phyloP scores from a whole-genome alignment of 2,888 invertebrate species.

The Erebia palarica region DNA sequence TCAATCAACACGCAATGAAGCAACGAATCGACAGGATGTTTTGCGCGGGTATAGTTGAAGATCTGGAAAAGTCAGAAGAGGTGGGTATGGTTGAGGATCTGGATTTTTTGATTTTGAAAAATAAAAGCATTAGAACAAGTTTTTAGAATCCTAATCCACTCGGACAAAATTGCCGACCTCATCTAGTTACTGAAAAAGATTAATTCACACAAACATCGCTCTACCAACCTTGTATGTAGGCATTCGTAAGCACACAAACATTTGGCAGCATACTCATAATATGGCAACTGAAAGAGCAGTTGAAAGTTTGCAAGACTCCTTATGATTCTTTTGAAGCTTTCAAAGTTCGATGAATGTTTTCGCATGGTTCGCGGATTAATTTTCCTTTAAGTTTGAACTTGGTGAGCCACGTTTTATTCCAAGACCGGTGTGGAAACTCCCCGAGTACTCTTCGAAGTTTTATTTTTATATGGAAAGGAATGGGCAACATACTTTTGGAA shows the following conservation, averaged over 20 bases:
- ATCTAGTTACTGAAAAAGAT: not conserved
- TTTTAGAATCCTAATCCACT: no score
- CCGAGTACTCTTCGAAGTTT: constrained; percentile 13
- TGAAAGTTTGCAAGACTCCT: constrained; percentile 22
- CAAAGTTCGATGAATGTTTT: constrained; percentile 24
- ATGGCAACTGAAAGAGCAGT: constrained; percentile 16
- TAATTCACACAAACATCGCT: not conserved
- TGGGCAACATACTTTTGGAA: not conserved
- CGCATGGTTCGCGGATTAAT: constrained; percentile 25
- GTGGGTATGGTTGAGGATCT: no score
- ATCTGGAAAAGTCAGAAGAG: no score
- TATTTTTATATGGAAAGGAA: constrained; percentile 7
- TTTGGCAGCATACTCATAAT: not conserved
- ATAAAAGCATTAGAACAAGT: no score
- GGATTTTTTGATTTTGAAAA: no score
- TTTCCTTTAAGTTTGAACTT: constrained; percentile 19
- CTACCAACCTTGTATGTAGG: no score
- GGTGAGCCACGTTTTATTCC: constrained; percentile 10
- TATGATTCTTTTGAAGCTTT: constrained; percentile 25
- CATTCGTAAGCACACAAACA: not conserved
- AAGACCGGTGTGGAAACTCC: not conserved
- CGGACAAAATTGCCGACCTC: no score
- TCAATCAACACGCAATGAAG: no score
- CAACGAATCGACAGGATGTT: no score
- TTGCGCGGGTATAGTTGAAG: no score